Evolutionary conservation across 2,113 vertebrate genomes (phyloP), one percentile per base, ranked within the genome.

Genomic region (Thinocorus orbignyianus): DNA sequence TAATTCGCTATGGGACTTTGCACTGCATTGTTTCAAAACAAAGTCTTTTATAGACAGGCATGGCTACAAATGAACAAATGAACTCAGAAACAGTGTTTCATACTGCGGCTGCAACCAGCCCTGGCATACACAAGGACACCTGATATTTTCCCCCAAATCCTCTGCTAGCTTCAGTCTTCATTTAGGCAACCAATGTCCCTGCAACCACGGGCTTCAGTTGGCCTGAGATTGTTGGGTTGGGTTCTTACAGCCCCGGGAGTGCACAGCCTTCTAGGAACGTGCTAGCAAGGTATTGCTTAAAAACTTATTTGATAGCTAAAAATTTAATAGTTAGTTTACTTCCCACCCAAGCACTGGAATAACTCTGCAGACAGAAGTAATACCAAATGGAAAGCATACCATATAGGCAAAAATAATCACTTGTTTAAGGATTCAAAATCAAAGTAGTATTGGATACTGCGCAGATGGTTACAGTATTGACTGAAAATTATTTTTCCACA

Each of bases 271-370:
- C 41, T 6, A 3, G 89, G 30, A 41, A 41, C 55, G 77, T 31
- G 42, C 64, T 30, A 37, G 30, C 68, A 42, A 65, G 26, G 14
- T 10, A 11, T 37, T 51, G 15, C 26, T 10, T 23, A 18, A 51
- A 72, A 26, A 14, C 17, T 18, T 15, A 7, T 14, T 44, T 0
- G 0, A 33, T 7, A 11, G 26, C 17, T 68, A 37, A 51, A 35
- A 44, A 28, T 1, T 1, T 31, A 6, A 35, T 6, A 9, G 16
- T 31, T 28, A 11, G 13, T 8, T 2, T 8, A 8, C 23, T 25
- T 39, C 37, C 54, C 70, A 54, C 33, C 37, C 17, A 3, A 3
- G 15, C 52, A 14, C 35, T 3, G 18, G 18, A 18, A 33, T 8
- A n/a, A 10, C 26, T 54, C 48, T 30, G 30, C 39, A 48, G 55